Conservation (phyloP, 1,140 invertebrate genomes). For the Danaus plexippus region DNA sequence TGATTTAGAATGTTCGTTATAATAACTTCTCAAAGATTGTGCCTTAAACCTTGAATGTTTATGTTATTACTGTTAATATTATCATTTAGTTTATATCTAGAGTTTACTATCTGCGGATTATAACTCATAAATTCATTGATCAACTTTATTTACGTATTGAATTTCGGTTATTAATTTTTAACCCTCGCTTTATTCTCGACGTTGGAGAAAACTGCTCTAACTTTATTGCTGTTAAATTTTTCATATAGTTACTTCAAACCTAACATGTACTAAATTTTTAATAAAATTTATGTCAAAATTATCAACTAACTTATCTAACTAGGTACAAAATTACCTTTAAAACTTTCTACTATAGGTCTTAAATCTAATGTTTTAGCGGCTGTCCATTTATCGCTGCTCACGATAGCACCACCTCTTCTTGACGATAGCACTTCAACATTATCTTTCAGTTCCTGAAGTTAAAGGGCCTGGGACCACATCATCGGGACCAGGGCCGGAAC, state of each 20-base stretch:
- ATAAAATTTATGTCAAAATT: conserved; percentile 10
- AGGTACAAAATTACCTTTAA: conserved; percentile 19
- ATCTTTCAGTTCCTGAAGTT: conserved; percentile 23
- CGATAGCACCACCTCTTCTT: conserved; percentile 20
- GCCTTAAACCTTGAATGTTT: conserved; percentile 3
- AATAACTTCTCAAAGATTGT: conserved; percentile 5
- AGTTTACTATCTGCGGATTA: conserved; percentile 16
- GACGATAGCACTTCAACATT: conserved; percentile 28
- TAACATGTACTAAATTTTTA: conserved; percentile 12
- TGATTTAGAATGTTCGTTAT: conserved; percentile 7
- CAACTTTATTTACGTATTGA: too few species aligned
- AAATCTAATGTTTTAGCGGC: conserved; percentile 31
- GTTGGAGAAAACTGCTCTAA: conserved; percentile 16
- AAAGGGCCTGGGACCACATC: conserved; percentile 21
- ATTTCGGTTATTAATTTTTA: too few species aligned
- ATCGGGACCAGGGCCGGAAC: conserved; percentile 8
- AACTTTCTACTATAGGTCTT: conserved; percentile 12
- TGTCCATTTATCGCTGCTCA: conserved; percentile 23
- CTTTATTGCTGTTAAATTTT: conserved; percentile 19
- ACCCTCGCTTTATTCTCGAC: conserved; percentile 16
- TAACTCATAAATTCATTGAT: conserved; percentile 17
- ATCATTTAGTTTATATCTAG: conserved; percentile 13
- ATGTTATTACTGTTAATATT: conserved; percentile 8
- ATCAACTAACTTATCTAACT: conserved; percentile 16
- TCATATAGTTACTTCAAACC: conserved; percentile 19